phyloP scores from a whole-genome alignment of 2,113 vertebrate species.

The Alouatta palliata region DNA sequence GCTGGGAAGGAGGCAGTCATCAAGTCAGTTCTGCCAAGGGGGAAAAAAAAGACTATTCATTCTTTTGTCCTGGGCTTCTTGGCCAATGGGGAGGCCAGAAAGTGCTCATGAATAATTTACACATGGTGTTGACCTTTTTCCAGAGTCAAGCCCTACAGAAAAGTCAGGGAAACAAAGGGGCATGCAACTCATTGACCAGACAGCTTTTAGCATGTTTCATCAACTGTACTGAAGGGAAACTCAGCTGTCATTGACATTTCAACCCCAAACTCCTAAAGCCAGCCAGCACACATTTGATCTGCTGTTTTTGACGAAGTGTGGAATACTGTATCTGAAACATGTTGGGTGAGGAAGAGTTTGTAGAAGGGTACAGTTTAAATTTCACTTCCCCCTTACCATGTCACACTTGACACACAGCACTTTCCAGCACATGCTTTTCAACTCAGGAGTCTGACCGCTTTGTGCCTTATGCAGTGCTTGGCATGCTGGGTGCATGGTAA shows the following conservation, averaged over 20 bases:
- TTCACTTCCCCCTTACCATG: not conserved
- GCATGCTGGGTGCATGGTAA: not conserved
- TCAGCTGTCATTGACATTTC: not conserved
- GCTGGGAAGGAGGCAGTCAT: not conserved
- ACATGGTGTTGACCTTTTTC: not conserved
- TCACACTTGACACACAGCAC: not conserved
- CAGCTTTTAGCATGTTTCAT: not conserved
- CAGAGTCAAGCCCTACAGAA: not conserved
- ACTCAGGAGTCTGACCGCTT: not conserved
- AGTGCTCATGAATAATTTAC: constrained; percentile 50
- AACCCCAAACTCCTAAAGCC: not conserved
- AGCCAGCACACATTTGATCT: not conserved
- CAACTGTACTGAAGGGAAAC: not conserved
- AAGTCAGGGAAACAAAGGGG: not conserved
- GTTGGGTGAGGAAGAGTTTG: not conserved
- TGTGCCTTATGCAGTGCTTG: not conserved
- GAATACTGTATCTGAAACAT: not conserved
- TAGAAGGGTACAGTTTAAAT: not conserved
- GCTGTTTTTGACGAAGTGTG: not conserved
- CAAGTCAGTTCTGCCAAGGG: not conserved
- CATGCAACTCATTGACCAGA: not conserved
- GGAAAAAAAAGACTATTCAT: not conserved
- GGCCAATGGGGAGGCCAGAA: not conserved
- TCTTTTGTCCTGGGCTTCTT: not conserved
- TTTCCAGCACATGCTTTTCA: not conserved